A percentile compares a stretch with the other conserved stretches of the same genome.
Evolutionary conservation across 2,888 invertebrate genomes (phyloP).

Genomic region (Reticulitermes lucifugus): DNA sequence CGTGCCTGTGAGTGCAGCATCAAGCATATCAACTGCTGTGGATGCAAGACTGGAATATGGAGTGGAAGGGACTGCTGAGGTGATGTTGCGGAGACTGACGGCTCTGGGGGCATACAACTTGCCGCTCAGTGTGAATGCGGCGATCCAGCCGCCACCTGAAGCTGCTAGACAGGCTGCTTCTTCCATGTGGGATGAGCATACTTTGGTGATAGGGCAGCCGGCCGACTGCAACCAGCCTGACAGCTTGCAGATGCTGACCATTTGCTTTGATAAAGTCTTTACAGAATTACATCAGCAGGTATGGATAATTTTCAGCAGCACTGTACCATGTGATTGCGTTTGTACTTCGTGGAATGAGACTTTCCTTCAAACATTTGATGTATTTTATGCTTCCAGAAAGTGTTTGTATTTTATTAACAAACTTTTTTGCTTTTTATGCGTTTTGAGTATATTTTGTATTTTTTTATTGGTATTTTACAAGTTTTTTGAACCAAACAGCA

Average conservation of each 20-base stretch:
- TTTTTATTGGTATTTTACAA: no score
- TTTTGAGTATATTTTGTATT: no score
- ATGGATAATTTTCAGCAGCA: neutral
- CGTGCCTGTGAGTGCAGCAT: constrained; percentile 56
- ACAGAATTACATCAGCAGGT: constrained; percentile 65
- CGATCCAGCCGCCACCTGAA: constrained; percentile 61
- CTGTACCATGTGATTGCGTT: no score
- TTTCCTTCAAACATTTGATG: no score
- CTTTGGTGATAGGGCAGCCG: constrained; percentile 66
- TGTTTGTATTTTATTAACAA: no score
- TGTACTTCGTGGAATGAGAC: no score
- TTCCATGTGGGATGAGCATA: constrained; percentile 62
- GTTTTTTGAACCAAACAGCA: no score
- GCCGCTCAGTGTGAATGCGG: constrained; percentile 67
- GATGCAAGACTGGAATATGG: constrained; percentile 85
- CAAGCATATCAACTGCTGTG: constrained; percentile 75
- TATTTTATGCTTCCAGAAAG: no score
- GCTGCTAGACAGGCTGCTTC: constrained; percentile 62
- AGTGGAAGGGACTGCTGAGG: constrained; percentile 82
- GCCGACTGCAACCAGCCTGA: constrained; percentile 59
- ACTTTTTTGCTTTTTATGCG: no score
- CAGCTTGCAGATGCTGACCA: constrained; percentile 70
- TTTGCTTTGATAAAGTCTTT: constrained; percentile 77
- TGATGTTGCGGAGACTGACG: constrained; percentile 77
- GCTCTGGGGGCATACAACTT: constrained; percentile 74